Conservation (phyloP, 2,888 invertebrate genomes). For the Drosophila pseudotakahashii region DNA sequence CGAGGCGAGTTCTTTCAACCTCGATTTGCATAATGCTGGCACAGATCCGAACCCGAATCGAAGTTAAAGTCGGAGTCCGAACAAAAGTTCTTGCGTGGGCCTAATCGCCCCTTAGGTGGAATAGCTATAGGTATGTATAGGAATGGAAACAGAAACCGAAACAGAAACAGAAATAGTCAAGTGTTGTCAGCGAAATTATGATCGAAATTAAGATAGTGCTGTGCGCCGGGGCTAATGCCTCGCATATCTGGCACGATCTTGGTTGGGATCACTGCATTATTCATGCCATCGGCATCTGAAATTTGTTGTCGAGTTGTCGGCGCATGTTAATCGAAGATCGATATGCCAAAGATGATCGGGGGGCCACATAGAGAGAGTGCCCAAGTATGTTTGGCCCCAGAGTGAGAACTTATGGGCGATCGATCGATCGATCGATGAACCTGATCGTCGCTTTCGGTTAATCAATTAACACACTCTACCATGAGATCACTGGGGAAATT, state of each 20-base stretch:
- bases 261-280: conserved; percentile 66
- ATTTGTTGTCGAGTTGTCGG: conserved; percentile 50
- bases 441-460: conserved; percentile 43
- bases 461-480: conserved; percentile 52
- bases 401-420: conserved; percentile 25
- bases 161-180: conserved; percentile 45
- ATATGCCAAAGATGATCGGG: conserved; percentile 41
- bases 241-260: conserved; percentile 56
- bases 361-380: conserved; percentile 45
- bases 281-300: conserved; percentile 53
- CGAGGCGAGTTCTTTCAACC: conserved; percentile 75
- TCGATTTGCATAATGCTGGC: conserved; percentile 74
- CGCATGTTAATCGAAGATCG: conserved; percentile 48
- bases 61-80: conserved; percentile 24
- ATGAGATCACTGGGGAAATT: conserved; percentile 39
- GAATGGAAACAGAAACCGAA: background rate
- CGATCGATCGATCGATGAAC: conserved; percentile 29
- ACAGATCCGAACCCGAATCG: conserved; percentile 43
- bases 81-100: conserved; percentile 71
- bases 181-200: conserved; percentile 77
- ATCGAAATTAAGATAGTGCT: conserved; percentile 73
- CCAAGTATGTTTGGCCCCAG: conserved; percentile 39
- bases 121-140: background rate
- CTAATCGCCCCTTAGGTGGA: conserved; percentile 59
- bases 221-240: conserved; percentile 22